Percentiles rank a stretch among this genome's conserved stretches.
Conservation (phyloP, 1,140 invertebrate genomes). For the Tigriopus japonicus region DNA sequence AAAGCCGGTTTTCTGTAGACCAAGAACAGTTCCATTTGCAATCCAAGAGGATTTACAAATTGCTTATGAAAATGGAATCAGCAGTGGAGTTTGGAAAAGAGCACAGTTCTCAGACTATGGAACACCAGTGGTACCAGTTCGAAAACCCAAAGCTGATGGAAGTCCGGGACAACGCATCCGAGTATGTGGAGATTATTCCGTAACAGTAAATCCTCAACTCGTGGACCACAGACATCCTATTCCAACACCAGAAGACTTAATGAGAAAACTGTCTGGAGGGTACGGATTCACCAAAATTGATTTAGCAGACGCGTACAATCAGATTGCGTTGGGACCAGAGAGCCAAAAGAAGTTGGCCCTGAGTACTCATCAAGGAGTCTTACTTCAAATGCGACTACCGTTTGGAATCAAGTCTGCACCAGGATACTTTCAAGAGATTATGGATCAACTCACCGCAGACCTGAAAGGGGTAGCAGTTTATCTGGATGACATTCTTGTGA, state of each 20-base stretch:
- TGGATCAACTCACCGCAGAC: slow-evolving; percentile 10
- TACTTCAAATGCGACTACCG: slow-evolving; percentile 20
- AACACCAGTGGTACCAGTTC: too few species aligned
- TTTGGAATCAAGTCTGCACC: slow-evolving; percentile 19
- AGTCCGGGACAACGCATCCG: too few species aligned
- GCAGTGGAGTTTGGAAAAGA: too few species aligned
- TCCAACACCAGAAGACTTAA: background rate
- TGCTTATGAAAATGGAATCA: too few species aligned
- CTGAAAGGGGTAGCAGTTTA: slow-evolving; percentile 7
- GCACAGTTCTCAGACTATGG: too few species aligned
- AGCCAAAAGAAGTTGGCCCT: slow-evolving; percentile 19
- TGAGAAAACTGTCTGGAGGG: background rate
- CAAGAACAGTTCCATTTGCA: too few species aligned
- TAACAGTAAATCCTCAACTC: background rate
- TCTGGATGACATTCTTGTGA: slow-evolving; percentile 20
- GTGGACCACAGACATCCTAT: background rate
- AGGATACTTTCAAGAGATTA: slow-evolving; percentile 16
- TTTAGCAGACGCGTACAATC: slow-evolving; percentile 20
- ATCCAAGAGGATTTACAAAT: too few species aligned
- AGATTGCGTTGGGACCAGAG: slow-evolving; percentile 19
- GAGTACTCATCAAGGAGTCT: slow-evolving; percentile 23
- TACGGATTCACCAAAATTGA: slow-evolving; percentile 21
- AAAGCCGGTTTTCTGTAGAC: too few species aligned
- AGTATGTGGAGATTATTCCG: background rate
- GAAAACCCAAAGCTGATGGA: too few species aligned